Base-by-base conservation (phyloP, 2,113 vertebrate species). In the Solea solea region DNA sequence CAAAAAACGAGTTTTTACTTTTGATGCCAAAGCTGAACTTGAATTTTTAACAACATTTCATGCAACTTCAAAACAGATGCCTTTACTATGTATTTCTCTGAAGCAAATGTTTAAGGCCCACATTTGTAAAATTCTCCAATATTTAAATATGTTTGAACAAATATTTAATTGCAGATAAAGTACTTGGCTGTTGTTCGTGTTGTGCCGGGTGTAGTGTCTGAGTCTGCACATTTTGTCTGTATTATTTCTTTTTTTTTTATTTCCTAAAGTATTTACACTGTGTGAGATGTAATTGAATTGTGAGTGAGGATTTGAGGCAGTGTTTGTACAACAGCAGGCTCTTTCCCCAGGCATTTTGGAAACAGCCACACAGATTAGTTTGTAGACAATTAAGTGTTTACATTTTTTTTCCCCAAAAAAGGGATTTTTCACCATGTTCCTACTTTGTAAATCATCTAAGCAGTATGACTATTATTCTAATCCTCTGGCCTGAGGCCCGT, bases 361-460 rank as follows among this genome's bases (percentile, higher is more conserved):
- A 53, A 57, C 45, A 69, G 39, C 48, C 79, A 76, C 67, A 63
- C 61, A 39, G 62, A 72, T 74, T 51, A 25, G 44, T 64, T 73
- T 45, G 52, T 25, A 73, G 69, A 34, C 65, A 55, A 28, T 67
- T 51, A 55, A 52, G 16, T 15, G n/a, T 59, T 57, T 21, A 21
- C 21, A 21, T 21, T 40, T 34, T 56, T 60, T 60, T 28, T 48
- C 62, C 39, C 9, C 15, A 73, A 80, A 71, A 10, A 41, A 58
- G 75, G 27, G 34, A 52, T 41, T 76, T 21, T 53, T 51, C 49
- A 83, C 57, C 64, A 9, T 44, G 69, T 64, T 67, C 68, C 63
- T 71, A 13, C 73, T 78, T 62, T 69, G 54, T 66, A 65, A 80
- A 78, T 66, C 27, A 21, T 49, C 72, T 68, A 46, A 79, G 68